Conservation (phyloP, 2,888 invertebrate species). For the Nowickia ferox region DNA sequence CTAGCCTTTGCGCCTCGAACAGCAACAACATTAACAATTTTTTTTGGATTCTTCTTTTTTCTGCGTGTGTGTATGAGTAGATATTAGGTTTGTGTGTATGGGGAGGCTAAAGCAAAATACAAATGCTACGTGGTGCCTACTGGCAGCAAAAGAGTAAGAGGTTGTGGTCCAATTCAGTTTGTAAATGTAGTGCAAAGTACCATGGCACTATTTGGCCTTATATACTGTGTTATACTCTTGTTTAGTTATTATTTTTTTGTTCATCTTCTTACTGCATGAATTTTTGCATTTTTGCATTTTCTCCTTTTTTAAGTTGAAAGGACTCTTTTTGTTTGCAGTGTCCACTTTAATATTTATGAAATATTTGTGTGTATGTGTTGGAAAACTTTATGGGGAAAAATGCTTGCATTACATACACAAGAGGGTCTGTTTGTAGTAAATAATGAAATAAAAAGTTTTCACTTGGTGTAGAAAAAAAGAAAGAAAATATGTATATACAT, state of each 20-base stretch:
- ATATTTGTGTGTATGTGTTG: not conserved
- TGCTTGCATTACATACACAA: not conserved
- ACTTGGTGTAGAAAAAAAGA: no score
- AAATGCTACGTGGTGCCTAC: conserved; percentile 12
- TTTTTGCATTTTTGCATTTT: conserved; percentile 40
- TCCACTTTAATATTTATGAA: conserved; percentile 57
- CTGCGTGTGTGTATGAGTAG: conserved; percentile 20
- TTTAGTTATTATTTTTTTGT: conserved; percentile 59
- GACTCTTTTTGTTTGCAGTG: conserved; percentile 42
- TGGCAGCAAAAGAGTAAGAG: conserved; percentile 41
- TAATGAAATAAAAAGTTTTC: not conserved
- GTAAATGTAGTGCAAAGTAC: conserved; percentile 77
- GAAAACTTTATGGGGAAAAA: not conserved
- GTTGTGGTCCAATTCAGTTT: conserved; percentile 68
- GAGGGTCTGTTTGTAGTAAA: not conserved
- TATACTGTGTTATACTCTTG: conserved; percentile 73
- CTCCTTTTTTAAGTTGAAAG: conserved; percentile 45
- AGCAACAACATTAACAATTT: conserved; percentile 61
- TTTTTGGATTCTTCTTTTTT: not conserved
- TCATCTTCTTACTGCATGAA: conserved; percentile 10
- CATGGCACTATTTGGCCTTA: conserved; percentile 79
- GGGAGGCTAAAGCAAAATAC: conserved; percentile 12
- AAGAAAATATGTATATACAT: no score
- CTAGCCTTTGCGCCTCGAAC: conserved; percentile 71
- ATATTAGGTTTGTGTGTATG: not conserved